Percentiles rank a stretch among this genome's conserved stretches.
Evolutionary conservation across 2,888 invertebrate genomes (phyloP).

Genomic region (Hypsopygia costalis): DNA sequence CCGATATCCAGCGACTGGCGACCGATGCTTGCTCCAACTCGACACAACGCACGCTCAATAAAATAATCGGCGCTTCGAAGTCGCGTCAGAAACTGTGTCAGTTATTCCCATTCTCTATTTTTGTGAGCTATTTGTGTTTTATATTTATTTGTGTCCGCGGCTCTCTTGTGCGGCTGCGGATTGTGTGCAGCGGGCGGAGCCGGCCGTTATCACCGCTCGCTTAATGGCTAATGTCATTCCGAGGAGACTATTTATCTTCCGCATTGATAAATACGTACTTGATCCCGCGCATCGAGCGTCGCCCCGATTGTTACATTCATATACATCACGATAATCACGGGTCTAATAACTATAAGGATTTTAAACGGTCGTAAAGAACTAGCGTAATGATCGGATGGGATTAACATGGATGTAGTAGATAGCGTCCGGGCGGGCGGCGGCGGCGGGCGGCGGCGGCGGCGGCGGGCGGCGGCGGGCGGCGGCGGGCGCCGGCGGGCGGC

Average conservation of each 20-base stretch:
- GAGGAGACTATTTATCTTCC: slow-evolving; percentile 40
- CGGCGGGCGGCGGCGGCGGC: not conserved
- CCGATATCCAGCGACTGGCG: not conserved
- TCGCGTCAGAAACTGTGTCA: slow-evolving; percentile 50
- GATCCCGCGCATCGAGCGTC: slow-evolving; percentile 1
- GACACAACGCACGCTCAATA: slow-evolving; percentile 24
- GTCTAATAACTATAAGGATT: too few species aligned
- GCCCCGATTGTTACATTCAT: not conserved
- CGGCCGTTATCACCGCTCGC: slow-evolving; percentile 4
- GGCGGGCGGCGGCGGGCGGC: not conserved
- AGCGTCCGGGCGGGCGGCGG: not conserved
- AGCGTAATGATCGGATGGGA: too few species aligned
- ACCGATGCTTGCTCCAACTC: not conserved
- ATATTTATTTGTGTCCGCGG: slow-evolving; percentile 43
- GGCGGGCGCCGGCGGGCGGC: not conserved
- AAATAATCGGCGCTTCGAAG: slow-evolving; percentile 35
- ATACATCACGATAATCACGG: too few species aligned
- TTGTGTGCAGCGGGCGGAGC: not conserved
- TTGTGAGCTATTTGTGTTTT: slow-evolving; percentile 49
- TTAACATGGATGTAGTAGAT: too few species aligned
- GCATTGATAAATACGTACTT: slow-evolving; percentile 28
- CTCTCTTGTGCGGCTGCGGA: slow-evolving; percentile 12
- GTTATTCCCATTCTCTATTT: slow-evolving; percentile 55
- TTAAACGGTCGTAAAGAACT: too few species aligned
- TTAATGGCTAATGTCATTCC: slow-evolving; percentile 39